Evolutionary conservation across 2,888 invertebrate genomes (phyloP).

Genomic region (Loripinus fragilis): DNA sequence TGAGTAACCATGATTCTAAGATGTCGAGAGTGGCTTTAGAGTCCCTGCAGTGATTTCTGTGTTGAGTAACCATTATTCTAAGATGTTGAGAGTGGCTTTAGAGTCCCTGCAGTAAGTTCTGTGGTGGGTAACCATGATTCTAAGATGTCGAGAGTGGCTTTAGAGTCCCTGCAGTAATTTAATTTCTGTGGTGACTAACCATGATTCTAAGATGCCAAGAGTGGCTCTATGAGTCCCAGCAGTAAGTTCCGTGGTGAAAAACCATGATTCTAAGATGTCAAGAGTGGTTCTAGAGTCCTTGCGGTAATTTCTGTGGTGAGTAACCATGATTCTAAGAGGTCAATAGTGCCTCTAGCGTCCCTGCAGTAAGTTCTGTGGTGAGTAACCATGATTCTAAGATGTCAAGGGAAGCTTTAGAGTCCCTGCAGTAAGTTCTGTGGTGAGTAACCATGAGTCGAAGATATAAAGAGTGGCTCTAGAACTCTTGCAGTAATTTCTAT

Average conservation of each 20-base stretch:
- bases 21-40: slow-evolving; percentile 97
- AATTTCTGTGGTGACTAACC: too few relatives aligned
- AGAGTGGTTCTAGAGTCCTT: slow-evolving; percentile 92
- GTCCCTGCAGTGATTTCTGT: slow-evolving; percentile 85
- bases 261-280: slow-evolving; percentile 98
- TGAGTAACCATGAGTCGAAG: slow-evolving; percentile 98
- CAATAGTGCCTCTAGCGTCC: slow-evolving; percentile 93
- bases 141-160: slow-evolving; percentile 98
- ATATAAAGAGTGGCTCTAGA: slow-evolving; percentile 97
- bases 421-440: slow-evolving; percentile 86
- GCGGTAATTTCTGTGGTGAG: slow-evolving; percentile 85
- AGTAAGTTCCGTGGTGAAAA: slow-evolving; percentile 90
- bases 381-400: slow-evolving; percentile 99
- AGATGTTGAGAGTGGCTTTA: too few relatives aligned
- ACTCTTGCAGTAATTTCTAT: slow-evolving; percentile 85
- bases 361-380: too few relatives aligned
- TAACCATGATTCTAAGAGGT: slow-evolving; percentile 98
- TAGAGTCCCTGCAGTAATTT: slow-evolving; percentile 87
- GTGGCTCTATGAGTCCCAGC: slow-evolving; percentile 91
- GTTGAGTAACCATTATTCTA: too few relatives aligned
- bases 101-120: too few relatives aligned
- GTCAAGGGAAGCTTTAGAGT: slow-evolving; percentile 95
- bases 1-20: slow-evolving; percentile 98
- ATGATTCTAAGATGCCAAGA: slow-evolving; percentile 98
- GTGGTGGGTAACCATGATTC: slow-evolving; percentile 98